Conservation (phyloP, 2,113 vertebrate genomes). For the Mus pahari region DNA sequence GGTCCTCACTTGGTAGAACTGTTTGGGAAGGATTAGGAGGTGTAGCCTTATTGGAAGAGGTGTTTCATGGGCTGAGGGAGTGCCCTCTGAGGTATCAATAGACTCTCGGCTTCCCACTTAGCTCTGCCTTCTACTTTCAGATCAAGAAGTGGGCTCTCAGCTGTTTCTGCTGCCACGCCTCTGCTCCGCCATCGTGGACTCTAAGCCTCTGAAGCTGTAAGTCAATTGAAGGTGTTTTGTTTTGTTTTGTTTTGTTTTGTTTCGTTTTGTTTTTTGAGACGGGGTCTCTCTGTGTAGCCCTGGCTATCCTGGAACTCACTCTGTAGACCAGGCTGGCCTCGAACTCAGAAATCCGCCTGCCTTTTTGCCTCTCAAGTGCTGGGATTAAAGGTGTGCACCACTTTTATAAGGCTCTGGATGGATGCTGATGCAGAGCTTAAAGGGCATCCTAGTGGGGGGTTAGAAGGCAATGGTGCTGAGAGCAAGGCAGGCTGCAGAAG, state of each 20-base stretch:
- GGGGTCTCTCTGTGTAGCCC: too few species aligned
- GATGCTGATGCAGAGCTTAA: neutral
- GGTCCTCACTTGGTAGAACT: neutral
- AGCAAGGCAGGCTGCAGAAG: neutral
- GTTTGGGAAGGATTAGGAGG: neutral
- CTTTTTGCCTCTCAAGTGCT: too few species aligned
- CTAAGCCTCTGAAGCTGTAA: neutral
- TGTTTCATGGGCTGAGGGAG: neutral
- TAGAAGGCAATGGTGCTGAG: neutral
- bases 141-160: neutral
- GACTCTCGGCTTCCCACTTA: neutral
- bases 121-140: neutral
- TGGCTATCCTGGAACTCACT: too few species aligned
- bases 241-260: too few species aligned
- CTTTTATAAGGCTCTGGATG: neutral
- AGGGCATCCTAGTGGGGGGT: neutral
- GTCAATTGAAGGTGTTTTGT: neutral
- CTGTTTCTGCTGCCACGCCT: neutral
- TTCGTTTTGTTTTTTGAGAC: too few species aligned
- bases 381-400: too few species aligned
- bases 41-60: too few species aligned
- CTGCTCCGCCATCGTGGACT: neutral
- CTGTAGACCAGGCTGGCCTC: too few species aligned
- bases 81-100: too few species aligned
- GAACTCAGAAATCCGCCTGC: too few species aligned